Percentiles rank a stretch among this genome's conserved stretches.
Evolutionary conservation across 1,140 invertebrate species (phyloP).

Genomic region (Penaeus indicus): DNA sequence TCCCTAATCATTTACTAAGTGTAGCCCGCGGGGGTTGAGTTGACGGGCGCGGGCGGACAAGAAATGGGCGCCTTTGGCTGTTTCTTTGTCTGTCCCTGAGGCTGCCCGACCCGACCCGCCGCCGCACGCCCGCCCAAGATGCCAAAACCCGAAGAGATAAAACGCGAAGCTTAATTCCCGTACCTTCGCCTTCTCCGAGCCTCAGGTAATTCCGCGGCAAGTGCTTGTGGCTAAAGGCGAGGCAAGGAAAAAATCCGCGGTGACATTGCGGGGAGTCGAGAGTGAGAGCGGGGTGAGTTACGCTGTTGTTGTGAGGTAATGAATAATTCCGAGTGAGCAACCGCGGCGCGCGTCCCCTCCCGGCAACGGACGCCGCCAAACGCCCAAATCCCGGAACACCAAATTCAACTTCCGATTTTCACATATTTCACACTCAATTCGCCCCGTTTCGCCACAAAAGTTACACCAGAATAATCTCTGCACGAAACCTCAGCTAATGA

Average conservation of each 20-base stretch:
- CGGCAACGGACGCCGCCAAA: slow-evolving; percentile 60
- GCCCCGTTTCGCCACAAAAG: slow-evolving; percentile 12
- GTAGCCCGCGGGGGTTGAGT: slow-evolving; percentile 21
- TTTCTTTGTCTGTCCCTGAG: slow-evolving; percentile 54
- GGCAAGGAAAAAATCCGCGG: not conserved
- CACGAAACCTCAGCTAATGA: slow-evolving; percentile 37
- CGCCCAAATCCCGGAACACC: slow-evolving; percentile 58
- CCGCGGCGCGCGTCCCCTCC: slow-evolving; percentile 53
- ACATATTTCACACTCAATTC: slow-evolving; percentile 57
- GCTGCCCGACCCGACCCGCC: slow-evolving; percentile 3
- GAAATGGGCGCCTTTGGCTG: slow-evolving; percentile 53
- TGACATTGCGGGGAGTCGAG: not conserved
- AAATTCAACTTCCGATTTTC: slow-evolving; percentile 58
- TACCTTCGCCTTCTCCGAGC: too few relatives aligned
- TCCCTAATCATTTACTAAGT: slow-evolving; percentile 21
- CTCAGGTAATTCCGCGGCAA: too few relatives aligned
- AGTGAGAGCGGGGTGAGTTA: not conserved
- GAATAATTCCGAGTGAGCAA: slow-evolving; percentile 50
- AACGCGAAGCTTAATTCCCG: too few relatives aligned
- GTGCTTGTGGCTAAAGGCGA: too few relatives aligned
- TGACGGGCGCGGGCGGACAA: slow-evolving; percentile 20
- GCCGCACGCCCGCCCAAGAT: not conserved
- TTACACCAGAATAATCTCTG: slow-evolving; percentile 45
- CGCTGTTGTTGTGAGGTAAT: not conserved
- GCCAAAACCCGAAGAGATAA: not conserved